phyloP scores from a whole-genome alignment of 2,797 vertebrate species.

The Megalops cyprinoides region DNA sequence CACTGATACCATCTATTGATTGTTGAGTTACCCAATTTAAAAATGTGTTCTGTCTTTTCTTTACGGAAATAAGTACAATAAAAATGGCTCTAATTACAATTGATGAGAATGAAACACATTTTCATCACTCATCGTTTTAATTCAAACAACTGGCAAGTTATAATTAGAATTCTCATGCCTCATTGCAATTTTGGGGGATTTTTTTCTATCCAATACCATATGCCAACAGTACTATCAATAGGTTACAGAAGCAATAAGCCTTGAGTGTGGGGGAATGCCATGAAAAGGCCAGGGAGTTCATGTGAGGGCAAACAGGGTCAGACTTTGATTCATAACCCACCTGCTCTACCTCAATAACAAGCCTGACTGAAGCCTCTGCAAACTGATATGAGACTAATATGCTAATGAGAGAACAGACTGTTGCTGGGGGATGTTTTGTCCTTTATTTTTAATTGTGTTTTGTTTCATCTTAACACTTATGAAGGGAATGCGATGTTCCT shows the following conservation, averaged over 20 bases:
- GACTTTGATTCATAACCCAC: neutral
- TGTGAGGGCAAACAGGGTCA: neutral
- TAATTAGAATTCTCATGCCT: conserved; percentile 20
- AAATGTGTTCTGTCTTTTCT: neutral
- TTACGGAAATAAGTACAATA: neutral
- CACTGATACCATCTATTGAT: neutral
- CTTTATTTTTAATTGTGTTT: neutral
- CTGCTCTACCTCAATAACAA: neutral
- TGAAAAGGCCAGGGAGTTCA: neutral
- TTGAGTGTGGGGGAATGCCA: neutral
- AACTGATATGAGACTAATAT: neutral
- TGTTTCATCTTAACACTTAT: too few species aligned
- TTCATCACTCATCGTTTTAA: neutral
- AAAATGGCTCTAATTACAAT: conserved; percentile 9
- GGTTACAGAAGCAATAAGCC: neutral
- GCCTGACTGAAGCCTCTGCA: neutral
- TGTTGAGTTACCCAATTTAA: neutral
- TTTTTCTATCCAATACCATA: neutral
- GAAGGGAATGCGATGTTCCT: too few species aligned
- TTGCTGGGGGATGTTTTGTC: neutral
- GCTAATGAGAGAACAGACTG: neutral
- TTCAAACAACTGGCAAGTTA: neutral
- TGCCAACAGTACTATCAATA: neutral
- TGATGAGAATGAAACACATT: neutral
- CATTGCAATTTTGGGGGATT: neutral